Evolutionary conservation across 2,797 vertebrate species (phyloP).

Genomic region (Scyliorhinus canicula): DNA sequence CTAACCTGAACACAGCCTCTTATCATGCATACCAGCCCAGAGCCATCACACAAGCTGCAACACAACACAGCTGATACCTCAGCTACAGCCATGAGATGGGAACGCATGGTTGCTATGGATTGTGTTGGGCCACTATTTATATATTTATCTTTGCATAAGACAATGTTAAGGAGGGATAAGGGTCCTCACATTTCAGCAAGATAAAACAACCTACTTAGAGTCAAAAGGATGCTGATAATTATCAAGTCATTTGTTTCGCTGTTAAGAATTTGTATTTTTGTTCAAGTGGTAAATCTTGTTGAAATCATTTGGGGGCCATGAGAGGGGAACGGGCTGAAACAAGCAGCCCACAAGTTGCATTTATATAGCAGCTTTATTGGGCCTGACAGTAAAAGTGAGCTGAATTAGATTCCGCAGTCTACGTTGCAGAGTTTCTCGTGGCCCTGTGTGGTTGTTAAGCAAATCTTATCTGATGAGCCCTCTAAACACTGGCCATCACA

Average conservation of each 20-base stretch:
- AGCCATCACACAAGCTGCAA: background rate
- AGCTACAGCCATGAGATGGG: background rate
- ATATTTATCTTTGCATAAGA: slow-evolving; percentile 5
- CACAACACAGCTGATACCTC: background rate
- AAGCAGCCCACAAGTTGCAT: background rate
- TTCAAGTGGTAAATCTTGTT: background rate
- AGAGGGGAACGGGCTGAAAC: background rate
- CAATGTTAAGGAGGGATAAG: background rate
- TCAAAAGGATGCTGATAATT: background rate
- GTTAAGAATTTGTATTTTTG: background rate
- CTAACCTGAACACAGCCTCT: background rate
- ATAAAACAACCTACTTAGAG: background rate
- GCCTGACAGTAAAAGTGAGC: background rate
- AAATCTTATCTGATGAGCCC: background rate
- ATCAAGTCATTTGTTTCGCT: background rate
- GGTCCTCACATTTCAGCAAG: background rate
- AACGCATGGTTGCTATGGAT: background rate
- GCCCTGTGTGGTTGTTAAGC: background rate
- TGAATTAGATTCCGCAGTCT: background rate
- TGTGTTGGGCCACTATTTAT: background rate
- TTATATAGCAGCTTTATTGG: background rate
- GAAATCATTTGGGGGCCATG: background rate
- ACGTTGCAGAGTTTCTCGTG: background rate
- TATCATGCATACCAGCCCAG: background rate
- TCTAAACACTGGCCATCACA: background rate